These are phyloP conservation scores for Arizona elegans DNA, from an alignment of 2,113 vertebrate genomes.

Conservation along the genomic window DNA sequence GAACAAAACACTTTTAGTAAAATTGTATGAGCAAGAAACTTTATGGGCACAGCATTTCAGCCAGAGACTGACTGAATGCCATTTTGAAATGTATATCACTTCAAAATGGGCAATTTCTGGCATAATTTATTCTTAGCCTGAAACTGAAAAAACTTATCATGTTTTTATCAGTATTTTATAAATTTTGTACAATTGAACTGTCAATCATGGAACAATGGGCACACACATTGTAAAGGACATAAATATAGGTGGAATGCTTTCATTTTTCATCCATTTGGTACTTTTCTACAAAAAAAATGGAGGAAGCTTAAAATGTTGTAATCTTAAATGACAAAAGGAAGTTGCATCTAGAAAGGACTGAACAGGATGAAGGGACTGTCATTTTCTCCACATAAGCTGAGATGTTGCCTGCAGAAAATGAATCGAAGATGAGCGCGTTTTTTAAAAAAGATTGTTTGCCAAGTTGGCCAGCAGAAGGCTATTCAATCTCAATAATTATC, in stretches of 20 bases:
- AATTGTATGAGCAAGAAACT: not conserved
- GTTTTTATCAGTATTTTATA: not conserved
- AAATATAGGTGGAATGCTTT: not conserved
- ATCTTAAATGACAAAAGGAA: slow-evolving; percentile 20
- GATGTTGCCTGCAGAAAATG: not conserved
- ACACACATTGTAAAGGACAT: not conserved
- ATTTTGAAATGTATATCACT: slow-evolving; percentile 2
- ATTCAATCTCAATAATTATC: slow-evolving; percentile 58
- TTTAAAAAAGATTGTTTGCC: not conserved
- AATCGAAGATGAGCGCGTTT: not conserved
- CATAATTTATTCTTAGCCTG: not conserved
- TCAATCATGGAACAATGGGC: not conserved
- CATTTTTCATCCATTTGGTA: not conserved
- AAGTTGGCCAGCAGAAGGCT: slow-evolving; percentile 47
- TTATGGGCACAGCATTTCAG: not conserved
- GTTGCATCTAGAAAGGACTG: slow-evolving; percentile 22
- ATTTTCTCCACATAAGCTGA: slow-evolving; percentile 45
- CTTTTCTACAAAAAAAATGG: slow-evolving; percentile 1
- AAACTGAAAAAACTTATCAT: not conserved
- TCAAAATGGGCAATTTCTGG: not conserved
- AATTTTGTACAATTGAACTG: slow-evolving; percentile 13
- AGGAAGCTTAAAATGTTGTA: slow-evolving; percentile 3
- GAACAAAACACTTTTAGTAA: not conserved
- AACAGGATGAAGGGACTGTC: slow-evolving; percentile 24
- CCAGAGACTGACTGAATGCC: not conserved